Percentiles rank a stretch among this genome's conserved stretches.
phyloP scores from a whole-genome alignment of 2,113 vertebrate species.

The Oxygymnocypris stewartii region DNA sequence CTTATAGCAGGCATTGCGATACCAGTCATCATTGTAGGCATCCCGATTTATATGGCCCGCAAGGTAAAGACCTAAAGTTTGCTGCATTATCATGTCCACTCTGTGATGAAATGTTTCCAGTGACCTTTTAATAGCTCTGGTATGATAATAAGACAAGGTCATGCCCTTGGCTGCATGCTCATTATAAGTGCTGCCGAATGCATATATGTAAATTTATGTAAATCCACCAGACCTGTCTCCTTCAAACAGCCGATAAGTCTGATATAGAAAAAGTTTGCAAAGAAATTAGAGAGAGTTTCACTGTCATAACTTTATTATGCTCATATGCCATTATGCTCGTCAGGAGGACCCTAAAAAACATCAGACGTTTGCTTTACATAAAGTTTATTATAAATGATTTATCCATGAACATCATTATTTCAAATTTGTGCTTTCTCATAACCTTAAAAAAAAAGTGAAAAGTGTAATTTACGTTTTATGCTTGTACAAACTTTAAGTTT shows the following conservation, averaged over 20 bases:
- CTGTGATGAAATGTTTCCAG: neutral
- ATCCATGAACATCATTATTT: neutral
- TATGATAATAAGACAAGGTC: constrained; percentile 20
- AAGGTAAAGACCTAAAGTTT: constrained; percentile 71
- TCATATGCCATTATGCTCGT: neutral
- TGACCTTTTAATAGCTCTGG: neutral
- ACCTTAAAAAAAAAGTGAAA: neutral
- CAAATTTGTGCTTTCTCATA: neutral
- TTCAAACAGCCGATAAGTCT: neutral
- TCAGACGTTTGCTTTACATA: neutral
- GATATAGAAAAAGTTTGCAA: neutral
- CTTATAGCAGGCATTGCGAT: constrained; percentile 84
- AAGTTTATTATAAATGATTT: neutral
- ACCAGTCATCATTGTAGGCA: constrained; percentile 85
- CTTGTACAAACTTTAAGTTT: neutral
- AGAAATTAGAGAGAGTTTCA: neutral
- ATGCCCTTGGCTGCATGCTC: neutral
- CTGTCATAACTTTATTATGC: neutral
- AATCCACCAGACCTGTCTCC: constrained; percentile 4
- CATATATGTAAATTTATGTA: constrained; percentile 38
- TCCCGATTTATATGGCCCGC: constrained; percentile 87
- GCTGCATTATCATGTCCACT: neutral
- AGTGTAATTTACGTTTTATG: neutral
- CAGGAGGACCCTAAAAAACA: neutral
- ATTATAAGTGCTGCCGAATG: constrained; percentile 5